phyloP scores from a whole-genome alignment of 2,888 invertebrate genomes.

The Conistra vaccinii region DNA sequence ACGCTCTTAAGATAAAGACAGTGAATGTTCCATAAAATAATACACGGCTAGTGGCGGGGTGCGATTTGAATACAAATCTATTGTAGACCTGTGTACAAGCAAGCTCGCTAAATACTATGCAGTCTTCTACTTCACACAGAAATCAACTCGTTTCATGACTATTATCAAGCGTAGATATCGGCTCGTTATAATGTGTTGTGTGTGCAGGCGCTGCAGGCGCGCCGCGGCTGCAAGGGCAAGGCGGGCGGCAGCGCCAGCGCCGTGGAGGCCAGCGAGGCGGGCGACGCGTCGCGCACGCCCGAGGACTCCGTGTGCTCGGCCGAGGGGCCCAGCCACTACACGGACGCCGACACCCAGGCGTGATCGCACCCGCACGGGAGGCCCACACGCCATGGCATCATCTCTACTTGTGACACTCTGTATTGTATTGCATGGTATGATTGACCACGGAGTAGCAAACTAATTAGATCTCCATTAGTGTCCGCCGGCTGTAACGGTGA shows the following conservation, averaged over 20 bases:
- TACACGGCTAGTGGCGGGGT: background rate
- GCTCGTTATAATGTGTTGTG: constrained; percentile 14
- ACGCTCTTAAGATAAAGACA: no score
- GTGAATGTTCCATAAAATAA: constrained; percentile 13
- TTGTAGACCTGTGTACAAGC: constrained; percentile 9
- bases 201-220: constrained; percentile 94
- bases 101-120: constrained; percentile 1
- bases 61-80: no score
- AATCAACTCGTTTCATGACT: constrained; percentile 63
- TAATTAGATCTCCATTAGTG: background rate
- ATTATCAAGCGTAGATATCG: background rate
- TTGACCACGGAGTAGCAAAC: constrained; percentile 14
- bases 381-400: constrained; percentile 5
- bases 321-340: constrained; percentile 94
- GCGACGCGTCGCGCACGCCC: constrained; percentile 96
- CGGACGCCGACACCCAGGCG: constrained; percentile 90
- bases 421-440: constrained; percentile 10
- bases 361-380: constrained; percentile 71
- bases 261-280: constrained; percentile 92
- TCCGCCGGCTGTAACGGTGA: no score
- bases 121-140: constrained; percentile 23
- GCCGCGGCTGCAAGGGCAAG: constrained; percentile 90
- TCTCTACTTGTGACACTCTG: constrained; percentile 58
- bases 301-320: constrained; percentile 97
- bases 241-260: constrained; percentile 87